Evolutionary conservation across 2,113 vertebrate genomes (phyloP).

Genomic region (Sturnus vulgaris): DNA sequence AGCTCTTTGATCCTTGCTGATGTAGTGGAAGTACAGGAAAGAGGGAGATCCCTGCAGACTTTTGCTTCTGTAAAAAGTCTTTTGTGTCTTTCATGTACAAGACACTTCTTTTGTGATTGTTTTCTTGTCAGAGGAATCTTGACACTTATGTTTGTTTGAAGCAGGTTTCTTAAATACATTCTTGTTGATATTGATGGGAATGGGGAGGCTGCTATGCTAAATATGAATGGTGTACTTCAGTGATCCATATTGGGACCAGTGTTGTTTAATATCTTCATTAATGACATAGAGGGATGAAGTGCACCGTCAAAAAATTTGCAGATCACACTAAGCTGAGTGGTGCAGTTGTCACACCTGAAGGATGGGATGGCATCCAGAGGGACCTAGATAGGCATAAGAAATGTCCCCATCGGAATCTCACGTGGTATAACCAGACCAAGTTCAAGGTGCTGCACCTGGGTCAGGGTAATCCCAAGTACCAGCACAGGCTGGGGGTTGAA

Average conservation of each 20-base stretch:
- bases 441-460: neutral
- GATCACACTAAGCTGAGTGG: neutral
- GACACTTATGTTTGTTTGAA: neutral
- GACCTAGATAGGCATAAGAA: neutral
- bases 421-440: neutral
- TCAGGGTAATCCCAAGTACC: neutral
- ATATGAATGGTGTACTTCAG: neutral
- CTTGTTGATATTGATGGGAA: neutral
- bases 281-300: neutral
- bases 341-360: neutral
- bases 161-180: neutral
- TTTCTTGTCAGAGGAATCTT: neutral
- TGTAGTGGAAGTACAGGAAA: neutral
- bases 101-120: neutral
- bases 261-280: neutral
- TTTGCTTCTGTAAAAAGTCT: neutral
- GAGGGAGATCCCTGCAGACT: neutral
- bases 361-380: neutral
- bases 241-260: fast-evolving
- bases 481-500: neutral
- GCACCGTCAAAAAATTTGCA: neutral
- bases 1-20: neutral
- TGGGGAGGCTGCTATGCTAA: neutral
- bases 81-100: neutral
- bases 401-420: neutral